Percentiles rank a stretch among this genome's conserved stretches.
Conservation (phyloP, 2,797 vertebrate genomes). For the Tiaroga cobitis region DNA sequence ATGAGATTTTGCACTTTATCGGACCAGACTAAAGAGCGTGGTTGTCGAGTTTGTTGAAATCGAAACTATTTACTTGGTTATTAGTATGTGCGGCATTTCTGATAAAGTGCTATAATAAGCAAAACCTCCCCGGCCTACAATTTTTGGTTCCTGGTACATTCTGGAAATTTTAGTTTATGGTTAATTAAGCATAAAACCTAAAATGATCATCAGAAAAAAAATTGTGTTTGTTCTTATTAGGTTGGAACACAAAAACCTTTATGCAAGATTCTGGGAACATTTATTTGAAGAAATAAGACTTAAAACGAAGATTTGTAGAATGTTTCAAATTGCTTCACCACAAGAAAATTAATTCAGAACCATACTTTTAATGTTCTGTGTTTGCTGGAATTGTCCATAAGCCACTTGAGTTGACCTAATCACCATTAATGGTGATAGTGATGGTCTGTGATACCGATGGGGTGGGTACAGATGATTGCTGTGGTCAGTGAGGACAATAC, state of each 20-base stretch:
- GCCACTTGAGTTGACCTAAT: not conserved
- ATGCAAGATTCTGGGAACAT: not conserved
- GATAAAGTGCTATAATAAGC: not conserved
- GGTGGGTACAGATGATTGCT: not conserved
- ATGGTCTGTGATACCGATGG: not conserved
- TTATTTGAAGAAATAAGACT: not conserved
- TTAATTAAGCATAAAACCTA: not conserved
- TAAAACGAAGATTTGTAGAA: not conserved
- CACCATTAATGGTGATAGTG: not conserved
- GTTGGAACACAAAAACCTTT: too few relatives aligned
- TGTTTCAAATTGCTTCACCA: not conserved
- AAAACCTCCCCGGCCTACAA: not conserved
- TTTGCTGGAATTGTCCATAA: not conserved
- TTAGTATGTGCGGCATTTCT: too few relatives aligned
- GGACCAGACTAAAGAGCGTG: not conserved
- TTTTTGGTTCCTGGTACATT: not conserved
- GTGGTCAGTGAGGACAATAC: slow-evolving; percentile 11
- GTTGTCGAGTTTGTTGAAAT: not conserved
- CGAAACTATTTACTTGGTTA: not conserved
- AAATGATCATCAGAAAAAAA: not conserved
- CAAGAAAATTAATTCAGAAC: not conserved
- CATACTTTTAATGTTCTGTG: not conserved
- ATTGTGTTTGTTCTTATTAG: not conserved
- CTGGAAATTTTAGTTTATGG: not conserved
- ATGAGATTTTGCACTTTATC: not conserved